These are phyloP conservation scores for Balaeniceps rex DNA, from an alignment of 2,113 vertebrate genomes.

Conservation along the genomic window DNA sequence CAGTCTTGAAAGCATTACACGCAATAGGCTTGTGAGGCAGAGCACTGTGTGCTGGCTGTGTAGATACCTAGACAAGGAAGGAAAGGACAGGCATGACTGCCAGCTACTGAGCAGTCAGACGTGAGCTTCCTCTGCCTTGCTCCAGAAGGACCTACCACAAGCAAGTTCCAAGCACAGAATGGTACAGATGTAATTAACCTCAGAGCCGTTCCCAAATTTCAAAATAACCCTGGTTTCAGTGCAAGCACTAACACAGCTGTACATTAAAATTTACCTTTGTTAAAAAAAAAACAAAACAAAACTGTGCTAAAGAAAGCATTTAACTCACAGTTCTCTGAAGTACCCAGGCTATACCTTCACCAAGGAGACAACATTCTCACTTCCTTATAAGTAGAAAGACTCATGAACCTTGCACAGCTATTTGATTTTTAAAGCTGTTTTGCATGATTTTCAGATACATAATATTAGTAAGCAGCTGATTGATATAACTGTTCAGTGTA, in stretches of 20 bases:
- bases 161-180: neutral
- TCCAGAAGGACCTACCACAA: neutral
- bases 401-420: neutral
- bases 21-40: neutral
- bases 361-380: neutral
- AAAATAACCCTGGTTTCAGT: neutral
- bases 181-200: neutral
- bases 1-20: neutral
- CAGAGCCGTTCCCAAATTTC: neutral
- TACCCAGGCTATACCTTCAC: neutral
- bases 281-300: neutral
- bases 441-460: neutral
- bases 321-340: neutral
- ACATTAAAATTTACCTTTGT: neutral
- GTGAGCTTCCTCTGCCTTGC: neutral
- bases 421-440: neutral
- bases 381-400: neutral
- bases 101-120: neutral
- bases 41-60: neutral
- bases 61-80: neutral
- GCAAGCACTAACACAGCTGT: neutral
- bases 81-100: neutral
- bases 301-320: neutral
- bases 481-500: neutral
- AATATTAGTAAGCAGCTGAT: neutral